Evolutionary conservation across 2,113 vertebrate genomes (phyloP).

Genomic region (Myrmecobius fasciatus): DNA sequence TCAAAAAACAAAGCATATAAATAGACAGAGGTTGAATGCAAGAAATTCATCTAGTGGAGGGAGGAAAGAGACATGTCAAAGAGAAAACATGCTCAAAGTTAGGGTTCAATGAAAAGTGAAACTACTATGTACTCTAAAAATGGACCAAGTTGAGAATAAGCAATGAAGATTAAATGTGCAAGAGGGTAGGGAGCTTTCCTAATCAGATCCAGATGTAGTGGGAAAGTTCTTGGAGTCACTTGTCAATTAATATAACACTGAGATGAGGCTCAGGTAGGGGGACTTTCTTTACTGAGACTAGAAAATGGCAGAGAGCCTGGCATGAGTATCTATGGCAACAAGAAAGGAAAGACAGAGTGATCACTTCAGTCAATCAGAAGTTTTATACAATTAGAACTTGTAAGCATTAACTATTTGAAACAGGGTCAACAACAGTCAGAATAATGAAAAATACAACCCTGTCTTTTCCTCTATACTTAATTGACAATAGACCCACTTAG

Average conservation of each 20-base stretch:
- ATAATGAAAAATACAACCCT: neutral
- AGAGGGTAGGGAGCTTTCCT: neutral
- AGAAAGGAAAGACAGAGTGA: neutral
- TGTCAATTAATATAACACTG: neutral
- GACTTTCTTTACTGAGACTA: neutral
- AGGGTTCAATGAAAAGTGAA: neutral
- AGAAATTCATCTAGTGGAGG: neutral
- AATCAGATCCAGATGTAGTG: neutral
- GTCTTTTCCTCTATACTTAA: neutral
- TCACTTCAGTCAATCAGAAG: neutral
- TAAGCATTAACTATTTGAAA: neutral
- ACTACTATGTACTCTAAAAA: neutral
- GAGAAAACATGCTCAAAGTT: neutral
- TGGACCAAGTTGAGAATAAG: neutral
- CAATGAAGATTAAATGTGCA: neutral
- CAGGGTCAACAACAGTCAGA: neutral
- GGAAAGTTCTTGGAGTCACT: neutral
- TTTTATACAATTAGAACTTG: neutral
- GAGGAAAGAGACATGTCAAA: neutral
- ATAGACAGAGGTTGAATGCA: neutral
- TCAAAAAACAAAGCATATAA: neutral
- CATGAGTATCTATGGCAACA: neutral
- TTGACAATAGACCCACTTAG: neutral
- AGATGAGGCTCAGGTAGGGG: neutral
- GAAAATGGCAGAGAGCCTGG: neutral